These are phyloP conservation scores for Melieria omissa DNA, from an alignment of 2,888 invertebrate genomes.

Conservation along the genomic window DNA sequence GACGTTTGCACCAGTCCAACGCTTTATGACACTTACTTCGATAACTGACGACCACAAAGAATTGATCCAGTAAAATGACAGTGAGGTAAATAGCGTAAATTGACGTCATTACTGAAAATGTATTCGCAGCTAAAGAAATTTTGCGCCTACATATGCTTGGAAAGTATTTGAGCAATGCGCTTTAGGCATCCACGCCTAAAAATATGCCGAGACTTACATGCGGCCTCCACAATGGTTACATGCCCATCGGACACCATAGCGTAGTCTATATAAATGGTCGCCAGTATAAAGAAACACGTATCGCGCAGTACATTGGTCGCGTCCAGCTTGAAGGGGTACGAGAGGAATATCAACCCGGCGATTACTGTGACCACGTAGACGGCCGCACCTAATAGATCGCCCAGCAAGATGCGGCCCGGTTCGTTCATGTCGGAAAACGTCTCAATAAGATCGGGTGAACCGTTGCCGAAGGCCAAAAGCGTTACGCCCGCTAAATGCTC, in stretches of 20 bases:
- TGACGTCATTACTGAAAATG: conserved; percentile 44
- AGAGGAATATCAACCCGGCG: conserved; percentile 70
- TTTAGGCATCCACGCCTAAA: not conserved
- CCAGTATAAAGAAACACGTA: conserved; percentile 49
- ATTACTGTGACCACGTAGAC: conserved; percentile 73
- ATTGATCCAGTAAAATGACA: conserved; percentile 50
- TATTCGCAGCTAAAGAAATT: not conserved
- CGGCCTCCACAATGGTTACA: conserved; percentile 45
- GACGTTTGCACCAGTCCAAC: too few species aligned
- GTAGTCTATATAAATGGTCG: conserved; percentile 47
- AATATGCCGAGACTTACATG: conserved; percentile 41
- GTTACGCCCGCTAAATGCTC: conserved; percentile 74
- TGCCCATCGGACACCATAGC: conserved; percentile 43
- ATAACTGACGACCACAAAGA: conserved; percentile 25
- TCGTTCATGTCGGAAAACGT: conserved; percentile 68
- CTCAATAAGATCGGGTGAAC: conserved; percentile 76
- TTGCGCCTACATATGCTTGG: not conserved
- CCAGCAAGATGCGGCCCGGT: conserved; percentile 61
- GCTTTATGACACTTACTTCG: too few species aligned
- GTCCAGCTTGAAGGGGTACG: conserved; percentile 68
- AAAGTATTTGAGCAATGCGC: not conserved
- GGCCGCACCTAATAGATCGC: conserved; percentile 70
- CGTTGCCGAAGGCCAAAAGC: conserved; percentile 77
- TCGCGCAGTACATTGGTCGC: conserved; percentile 48
- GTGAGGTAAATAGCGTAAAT: conserved; percentile 50